Percentiles rank a stretch among this genome's conserved stretches.
Evolutionary conservation across 2,888 invertebrate genomes (phyloP).

Genomic region (Theretra japonica): DNA sequence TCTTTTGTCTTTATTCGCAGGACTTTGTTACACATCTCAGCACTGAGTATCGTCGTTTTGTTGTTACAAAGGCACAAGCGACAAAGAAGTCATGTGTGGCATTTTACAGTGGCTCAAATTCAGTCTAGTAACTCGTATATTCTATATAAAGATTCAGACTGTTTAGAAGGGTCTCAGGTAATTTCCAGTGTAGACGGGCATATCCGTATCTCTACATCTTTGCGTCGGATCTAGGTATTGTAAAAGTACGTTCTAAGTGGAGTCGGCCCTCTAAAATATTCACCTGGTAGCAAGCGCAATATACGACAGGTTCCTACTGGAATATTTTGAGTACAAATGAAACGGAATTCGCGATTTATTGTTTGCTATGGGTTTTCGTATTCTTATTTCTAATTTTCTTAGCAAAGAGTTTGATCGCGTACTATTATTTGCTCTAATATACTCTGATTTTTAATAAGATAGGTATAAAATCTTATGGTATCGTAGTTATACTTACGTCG

Average conservation of each 20-base stretch:
- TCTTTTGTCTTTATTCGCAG: too few relatives aligned
- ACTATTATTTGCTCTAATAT: too few relatives aligned
- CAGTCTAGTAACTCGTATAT: neutral
- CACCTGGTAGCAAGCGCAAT: constrained; percentile 1
- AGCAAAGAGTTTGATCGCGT: too few relatives aligned
- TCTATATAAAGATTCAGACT: neutral
- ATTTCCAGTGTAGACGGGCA: neutral
- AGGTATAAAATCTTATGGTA: too few relatives aligned
- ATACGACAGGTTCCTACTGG: constrained; percentile 4
- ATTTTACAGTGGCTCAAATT: too few relatives aligned
- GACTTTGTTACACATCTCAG: too few relatives aligned
- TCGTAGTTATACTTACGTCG: too few relatives aligned
- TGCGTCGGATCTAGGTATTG: neutral
- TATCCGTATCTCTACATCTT: constrained; percentile 2
- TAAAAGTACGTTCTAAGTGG: constrained; percentile 11
- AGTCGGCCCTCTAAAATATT: constrained; percentile 3
- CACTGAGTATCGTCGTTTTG: too few relatives aligned
- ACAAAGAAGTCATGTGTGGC: too few relatives aligned
- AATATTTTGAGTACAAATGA: neutral
- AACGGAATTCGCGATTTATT: neutral
- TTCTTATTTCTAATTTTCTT: neutral
- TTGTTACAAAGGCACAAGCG: too few relatives aligned
- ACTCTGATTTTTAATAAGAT: too few relatives aligned
- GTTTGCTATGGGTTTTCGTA: neutral
- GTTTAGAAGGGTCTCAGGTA: neutral